Conservation (phyloP, 2,797 vertebrate species). For the Enteromius trimaculatus region DNA sequence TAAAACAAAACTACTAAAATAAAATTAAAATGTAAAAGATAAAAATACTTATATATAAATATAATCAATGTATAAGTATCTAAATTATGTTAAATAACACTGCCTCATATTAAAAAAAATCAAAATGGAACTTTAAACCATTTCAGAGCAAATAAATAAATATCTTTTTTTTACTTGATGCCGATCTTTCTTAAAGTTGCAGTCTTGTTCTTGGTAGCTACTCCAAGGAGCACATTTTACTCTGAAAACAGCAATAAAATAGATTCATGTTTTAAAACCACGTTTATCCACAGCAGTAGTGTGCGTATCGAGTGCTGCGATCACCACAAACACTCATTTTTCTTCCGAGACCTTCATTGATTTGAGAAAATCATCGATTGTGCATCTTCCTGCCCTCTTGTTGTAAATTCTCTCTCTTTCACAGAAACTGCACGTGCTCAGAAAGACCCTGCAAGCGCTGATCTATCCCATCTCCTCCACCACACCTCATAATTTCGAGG, state of each 20-base stretch:
- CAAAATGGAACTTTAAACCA: background rate
- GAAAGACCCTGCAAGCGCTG: conserved; percentile 95
- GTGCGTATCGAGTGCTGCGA: background rate
- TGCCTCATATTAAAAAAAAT: background rate
- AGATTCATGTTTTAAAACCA: background rate
- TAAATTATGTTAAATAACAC: background rate
- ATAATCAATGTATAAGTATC: background rate
- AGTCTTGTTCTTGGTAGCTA: background rate
- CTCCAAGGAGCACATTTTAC: background rate
- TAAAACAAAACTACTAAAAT: background rate
- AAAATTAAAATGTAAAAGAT: background rate
- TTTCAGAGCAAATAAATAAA: background rate
- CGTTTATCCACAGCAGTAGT: background rate
- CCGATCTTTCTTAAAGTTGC: background rate
- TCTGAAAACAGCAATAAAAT: background rate
- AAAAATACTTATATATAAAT: background rate
- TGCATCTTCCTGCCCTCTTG: background rate
- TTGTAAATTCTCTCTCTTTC: conserved; percentile 4
- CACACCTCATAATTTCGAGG: conserved; percentile 96
- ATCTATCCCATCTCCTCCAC: conserved; percentile 98
- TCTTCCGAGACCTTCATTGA: background rate
- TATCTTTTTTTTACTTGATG: background rate
- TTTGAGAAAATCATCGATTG: background rate
- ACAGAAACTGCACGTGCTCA: conserved; percentile 96
- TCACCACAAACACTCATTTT: background rate